Percentiles rank a stretch among this genome's conserved stretches.
Evolutionary conservation across 2,113 vertebrate species (phyloP).

Genomic region (Electrona antarctica): DNA sequence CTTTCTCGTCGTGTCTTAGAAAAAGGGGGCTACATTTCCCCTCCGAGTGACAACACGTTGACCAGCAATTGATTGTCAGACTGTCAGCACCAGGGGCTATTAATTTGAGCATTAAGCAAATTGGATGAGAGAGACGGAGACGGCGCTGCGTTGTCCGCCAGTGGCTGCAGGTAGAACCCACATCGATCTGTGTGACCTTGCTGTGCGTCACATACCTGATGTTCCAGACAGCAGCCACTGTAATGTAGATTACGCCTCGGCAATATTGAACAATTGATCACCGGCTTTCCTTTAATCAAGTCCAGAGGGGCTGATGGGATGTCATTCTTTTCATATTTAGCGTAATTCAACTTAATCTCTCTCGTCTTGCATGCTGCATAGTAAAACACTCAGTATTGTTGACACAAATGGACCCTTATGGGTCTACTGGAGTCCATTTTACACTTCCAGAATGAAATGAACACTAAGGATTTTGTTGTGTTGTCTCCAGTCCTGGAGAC

Average conservation of each 20-base stretch:
- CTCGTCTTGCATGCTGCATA: background rate
- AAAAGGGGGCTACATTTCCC: background rate
- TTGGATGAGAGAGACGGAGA: slow-evolving; percentile 16
- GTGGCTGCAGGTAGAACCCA: slow-evolving; percentile 5
- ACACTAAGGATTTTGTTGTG: no score
- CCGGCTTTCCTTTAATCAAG: slow-evolving; percentile 54
- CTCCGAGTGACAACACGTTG: no score
- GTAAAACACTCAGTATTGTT: no score
- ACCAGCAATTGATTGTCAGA: background rate
- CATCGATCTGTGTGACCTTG: slow-evolving; percentile 55
- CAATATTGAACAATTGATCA: slow-evolving; percentile 57
- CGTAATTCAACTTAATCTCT: slow-evolving; percentile 9
- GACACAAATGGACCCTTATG: no score
- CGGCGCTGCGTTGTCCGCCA: slow-evolving; percentile 24
- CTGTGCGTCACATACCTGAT: background rate
- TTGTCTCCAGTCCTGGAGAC: no score
- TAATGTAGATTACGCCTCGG: slow-evolving; percentile 49
- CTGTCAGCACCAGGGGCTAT: slow-evolving; percentile 9
- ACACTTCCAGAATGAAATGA: no score
- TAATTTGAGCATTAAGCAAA: slow-evolving; percentile 43
- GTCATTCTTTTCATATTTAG: slow-evolving; percentile 45
- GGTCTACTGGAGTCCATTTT: no score
- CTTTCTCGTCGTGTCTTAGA: slow-evolving; percentile 20
- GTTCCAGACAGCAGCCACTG: slow-evolving; percentile 28
- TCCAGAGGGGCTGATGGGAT: slow-evolving; percentile 26